A percentile compares a stretch with the other conserved stretches of the same genome.
These are phyloP conservation scores for Drosophila recens DNA, from an alignment of 2,888 invertebrate genomes.

Conservation along the genomic window DNA sequence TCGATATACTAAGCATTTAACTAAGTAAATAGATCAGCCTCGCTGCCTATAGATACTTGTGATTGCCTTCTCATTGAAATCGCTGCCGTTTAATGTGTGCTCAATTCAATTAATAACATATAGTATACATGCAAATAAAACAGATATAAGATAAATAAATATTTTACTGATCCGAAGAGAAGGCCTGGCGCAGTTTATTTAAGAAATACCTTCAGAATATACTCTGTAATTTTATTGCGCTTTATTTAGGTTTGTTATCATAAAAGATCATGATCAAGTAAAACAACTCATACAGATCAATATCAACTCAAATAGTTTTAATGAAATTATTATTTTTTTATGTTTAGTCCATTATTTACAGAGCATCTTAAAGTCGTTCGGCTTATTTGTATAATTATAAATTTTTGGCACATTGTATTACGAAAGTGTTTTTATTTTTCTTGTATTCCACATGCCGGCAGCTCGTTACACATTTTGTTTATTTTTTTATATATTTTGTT, in stretches of 20 bases:
- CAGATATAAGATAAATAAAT: background rate
- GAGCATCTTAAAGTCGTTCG: conserved; percentile 14
- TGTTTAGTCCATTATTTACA: background rate
- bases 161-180: conserved; percentile 9
- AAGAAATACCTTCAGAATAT: background rate
- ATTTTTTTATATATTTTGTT: conserved; percentile 27
- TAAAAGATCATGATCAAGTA: too few species aligned
- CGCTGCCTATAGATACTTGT: conserved; percentile 1
- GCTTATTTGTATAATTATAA: background rate
- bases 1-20: conserved; percentile 10
- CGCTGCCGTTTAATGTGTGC: background rate
- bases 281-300: too few species aligned
- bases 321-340: background rate
- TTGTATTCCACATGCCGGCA: conserved; percentile 32
- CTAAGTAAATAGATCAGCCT: conserved; percentile 17
- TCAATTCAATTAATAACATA: background rate
- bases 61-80: background rate
- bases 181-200: conserved; percentile 6
- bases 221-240: background rate
- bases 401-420: conserved; percentile 39
- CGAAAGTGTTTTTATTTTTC: conserved; percentile 24
- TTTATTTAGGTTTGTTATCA: too few species aligned
- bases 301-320: background rate
- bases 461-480: conserved; percentile 49
- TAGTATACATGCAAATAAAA: background rate